A percentile compares a stretch with the other conserved stretches of the same genome.
These are phyloP conservation scores for Anthophora plumipes DNA, from an alignment of 2,888 invertebrate species.

Conservation along the genomic window DNA sequence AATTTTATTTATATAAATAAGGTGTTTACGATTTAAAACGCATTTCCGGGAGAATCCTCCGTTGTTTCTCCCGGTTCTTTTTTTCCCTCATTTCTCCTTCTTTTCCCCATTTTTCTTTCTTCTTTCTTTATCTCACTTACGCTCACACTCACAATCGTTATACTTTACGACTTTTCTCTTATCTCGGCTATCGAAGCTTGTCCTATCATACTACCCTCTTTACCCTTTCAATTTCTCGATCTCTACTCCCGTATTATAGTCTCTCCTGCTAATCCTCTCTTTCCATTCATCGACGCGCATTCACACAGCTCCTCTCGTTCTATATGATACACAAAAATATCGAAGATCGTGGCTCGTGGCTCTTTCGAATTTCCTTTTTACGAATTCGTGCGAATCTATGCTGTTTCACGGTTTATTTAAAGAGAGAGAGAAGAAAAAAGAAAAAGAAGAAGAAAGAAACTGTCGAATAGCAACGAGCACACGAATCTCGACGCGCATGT, in stretches of 20 bases:
- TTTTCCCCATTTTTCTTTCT: background rate
- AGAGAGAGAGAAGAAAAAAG: too few relatives aligned
- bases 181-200: conserved; percentile 18
- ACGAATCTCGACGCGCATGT: conserved; percentile 24
- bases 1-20: conserved; percentile 83
- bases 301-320: conserved; percentile 22
- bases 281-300: conserved; percentile 6
- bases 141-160: background rate
- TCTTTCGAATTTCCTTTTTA: background rate
- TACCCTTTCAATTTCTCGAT: background rate
- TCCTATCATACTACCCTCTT: conserved; percentile 24
- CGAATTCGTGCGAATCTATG: too few relatives aligned
- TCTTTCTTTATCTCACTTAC: background rate
- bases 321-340: conserved; percentile 42
- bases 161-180: background rate
- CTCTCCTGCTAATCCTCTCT: background rate
- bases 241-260: background rate
- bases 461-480: conserved; percentile 17
- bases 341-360: conserved; percentile 58
- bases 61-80: conserved; percentile 36
- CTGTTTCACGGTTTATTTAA: too few relatives aligned
- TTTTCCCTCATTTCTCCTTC: too few relatives aligned
- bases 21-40: conserved; percentile 80
- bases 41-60: conserved; percentile 68
- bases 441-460: background rate